Conservation (phyloP, 2,888 invertebrate species). For the Lasioglossum figueresi region DNA sequence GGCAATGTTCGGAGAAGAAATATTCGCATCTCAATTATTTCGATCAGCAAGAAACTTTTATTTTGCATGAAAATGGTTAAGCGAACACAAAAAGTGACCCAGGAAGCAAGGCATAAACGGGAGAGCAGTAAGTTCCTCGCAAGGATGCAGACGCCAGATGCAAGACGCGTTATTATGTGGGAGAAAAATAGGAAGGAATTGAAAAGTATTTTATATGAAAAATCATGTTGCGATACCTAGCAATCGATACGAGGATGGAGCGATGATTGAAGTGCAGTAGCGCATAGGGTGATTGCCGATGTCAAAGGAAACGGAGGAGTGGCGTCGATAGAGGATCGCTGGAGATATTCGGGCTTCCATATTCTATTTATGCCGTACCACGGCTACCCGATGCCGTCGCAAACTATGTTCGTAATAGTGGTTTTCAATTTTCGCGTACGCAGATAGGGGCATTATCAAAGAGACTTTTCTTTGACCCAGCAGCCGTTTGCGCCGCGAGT, state of each 20-base stretch:
- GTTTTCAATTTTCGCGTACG: slow-evolving; percentile 37
- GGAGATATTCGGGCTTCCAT: slow-evolving; percentile 60
- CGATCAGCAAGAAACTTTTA: neutral
- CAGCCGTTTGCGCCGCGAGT: slow-evolving; percentile 32
- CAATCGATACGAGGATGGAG: slow-evolving; percentile 70
- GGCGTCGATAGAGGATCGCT: slow-evolving; percentile 48
- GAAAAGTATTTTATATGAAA: slow-evolving; percentile 68
- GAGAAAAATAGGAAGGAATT: slow-evolving; percentile 46
- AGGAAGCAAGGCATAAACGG: neutral
- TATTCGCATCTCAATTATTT: neutral
- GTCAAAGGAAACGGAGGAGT: slow-evolving; percentile 74
- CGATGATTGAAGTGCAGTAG: slow-evolving; percentile 75
- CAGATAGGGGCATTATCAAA: slow-evolving; percentile 36
- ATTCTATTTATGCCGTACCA: slow-evolving; percentile 65
- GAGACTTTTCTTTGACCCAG: slow-evolving; percentile 30
- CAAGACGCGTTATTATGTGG: slow-evolving; percentile 28
- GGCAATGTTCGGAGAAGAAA: neutral
- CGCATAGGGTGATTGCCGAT: slow-evolving; percentile 74
- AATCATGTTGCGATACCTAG: slow-evolving; percentile 74
- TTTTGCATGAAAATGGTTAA: neutral
- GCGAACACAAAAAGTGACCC: neutral
- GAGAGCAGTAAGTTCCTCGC: neutral
- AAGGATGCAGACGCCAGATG: slow-evolving; percentile 9
- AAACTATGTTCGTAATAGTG: slow-evolving; percentile 30
- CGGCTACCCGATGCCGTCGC: slow-evolving; percentile 43